Base-by-base conservation (phyloP, 64 coral and sea anemone genomes). In the Acropora yongei region DNA sequence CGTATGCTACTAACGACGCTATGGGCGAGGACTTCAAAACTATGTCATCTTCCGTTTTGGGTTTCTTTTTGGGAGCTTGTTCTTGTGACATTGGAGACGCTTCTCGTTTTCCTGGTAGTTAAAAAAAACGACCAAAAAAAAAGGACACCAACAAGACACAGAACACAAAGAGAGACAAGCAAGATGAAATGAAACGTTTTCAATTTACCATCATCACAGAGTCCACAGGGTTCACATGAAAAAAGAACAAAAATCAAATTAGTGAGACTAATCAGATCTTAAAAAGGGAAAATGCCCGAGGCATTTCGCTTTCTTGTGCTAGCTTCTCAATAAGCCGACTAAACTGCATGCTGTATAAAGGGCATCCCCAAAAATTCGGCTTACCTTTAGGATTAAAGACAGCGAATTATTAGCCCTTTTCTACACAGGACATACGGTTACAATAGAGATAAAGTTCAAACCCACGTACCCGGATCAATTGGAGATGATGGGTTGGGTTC, bases 1-100 rank as follows among this genome's bases (percentile, higher is more conserved):
- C 82, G 45, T 93, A 93, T 6, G 91, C 91, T 71, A 80, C 91
- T 57, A 93, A 80, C 7, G 91, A 93, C 18, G 57, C 57, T 30
- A 93, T 55, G 16, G 45, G 61, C 16, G 91, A 87, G 1, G 91
- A 69, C 77, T 39, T 79, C 83, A 53, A 47, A 5, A 49, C 39
- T 3, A 45, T 49, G 8, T 47, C 44, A 3, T 80, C 83, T 17
- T 93, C 91, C 51, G 53, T 87, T 42, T 87, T 93, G 19, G 74
- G 5, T 17, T 80, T 90, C 43, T 79, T 78, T n/a, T 17, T 19
- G 39, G 19, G 57, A 69, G 63, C 44, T 68, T 40, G 41, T 7
- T 58, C 51, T 19, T 66, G 76, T 39, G 74, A 66, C 8, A 85
- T n/a, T 3, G 65, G 8, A 11, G 82, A 0, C 8, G 82, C 82